Percentiles rank a stretch among this genome's conserved stretches.
Conservation (phyloP, 2,888 invertebrate genomes). For the Mythimna albipuncta region DNA sequence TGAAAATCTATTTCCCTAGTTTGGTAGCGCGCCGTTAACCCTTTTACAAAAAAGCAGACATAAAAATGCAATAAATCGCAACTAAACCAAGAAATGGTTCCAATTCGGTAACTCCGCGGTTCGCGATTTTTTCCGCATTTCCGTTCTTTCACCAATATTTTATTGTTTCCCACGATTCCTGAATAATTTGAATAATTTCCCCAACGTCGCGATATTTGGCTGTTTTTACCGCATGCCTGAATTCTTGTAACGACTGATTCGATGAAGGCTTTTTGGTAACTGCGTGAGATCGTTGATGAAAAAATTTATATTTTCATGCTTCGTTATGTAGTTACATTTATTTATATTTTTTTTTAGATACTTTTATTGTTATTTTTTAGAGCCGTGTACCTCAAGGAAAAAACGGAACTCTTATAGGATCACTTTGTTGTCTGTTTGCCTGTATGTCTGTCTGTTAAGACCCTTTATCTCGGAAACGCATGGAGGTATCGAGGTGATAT, state of each 20-base stretch:
- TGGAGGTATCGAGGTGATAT: too few relatives aligned
- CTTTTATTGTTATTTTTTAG: too few relatives aligned
- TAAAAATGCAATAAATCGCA: slow-evolving; percentile 30
- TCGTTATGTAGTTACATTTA: slow-evolving; percentile 3
- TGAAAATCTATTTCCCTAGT: background rate
- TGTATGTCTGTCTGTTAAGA: too few relatives aligned
- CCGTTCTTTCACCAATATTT: slow-evolving; percentile 10
- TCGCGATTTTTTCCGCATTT: slow-evolving; percentile 32
- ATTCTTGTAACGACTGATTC: slow-evolving; percentile 23
- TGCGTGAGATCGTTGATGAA: slow-evolving; percentile 11
- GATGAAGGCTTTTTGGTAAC: background rate
- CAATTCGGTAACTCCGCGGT: background rate
- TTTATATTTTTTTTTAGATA: background rate
- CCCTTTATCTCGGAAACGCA: too few relatives aligned
- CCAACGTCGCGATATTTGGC: background rate
- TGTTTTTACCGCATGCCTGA: slow-evolving; percentile 6
- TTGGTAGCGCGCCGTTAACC: background rate
- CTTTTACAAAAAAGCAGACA: background rate
- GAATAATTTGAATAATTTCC: slow-evolving; percentile 56
- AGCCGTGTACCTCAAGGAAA: too few relatives aligned
- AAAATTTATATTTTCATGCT: slow-evolving; percentile 16
- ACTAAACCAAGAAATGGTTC: background rate
- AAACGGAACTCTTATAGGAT: too few relatives aligned
- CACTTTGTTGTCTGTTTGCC: too few relatives aligned
- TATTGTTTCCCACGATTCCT: slow-evolving; percentile 11